phyloP scores from a whole-genome alignment of 1,140 invertebrate genomes.

The Papilio dardanus region DNA sequence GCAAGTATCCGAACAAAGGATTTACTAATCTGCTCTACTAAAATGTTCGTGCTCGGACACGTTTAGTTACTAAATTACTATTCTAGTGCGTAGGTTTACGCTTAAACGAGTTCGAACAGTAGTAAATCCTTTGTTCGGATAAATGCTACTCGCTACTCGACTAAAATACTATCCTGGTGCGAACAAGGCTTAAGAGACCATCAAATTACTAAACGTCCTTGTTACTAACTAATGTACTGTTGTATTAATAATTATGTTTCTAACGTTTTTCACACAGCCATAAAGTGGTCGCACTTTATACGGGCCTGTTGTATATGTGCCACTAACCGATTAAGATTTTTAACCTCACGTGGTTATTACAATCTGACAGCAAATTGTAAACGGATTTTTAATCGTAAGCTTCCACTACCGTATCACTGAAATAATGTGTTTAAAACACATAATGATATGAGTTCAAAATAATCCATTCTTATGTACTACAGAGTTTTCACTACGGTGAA shows the following conservation, averaged over 20 bases:
- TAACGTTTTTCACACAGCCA: neutral
- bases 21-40: too few relatives aligned
- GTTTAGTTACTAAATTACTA: too few relatives aligned
- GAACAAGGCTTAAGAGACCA: neutral
- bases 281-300: neutral
- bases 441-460: too few relatives aligned
- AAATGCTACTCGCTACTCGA: too few relatives aligned
- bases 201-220: neutral
- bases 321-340: neutral
- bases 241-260: neutral
- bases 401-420: neutral
- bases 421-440: neutral
- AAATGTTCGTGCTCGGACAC: too few relatives aligned
- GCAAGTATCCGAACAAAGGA: too few relatives aligned
- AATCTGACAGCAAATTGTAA: neutral
- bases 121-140: too few relatives aligned
- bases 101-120: too few relatives aligned
- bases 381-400: neutral
- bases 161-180: too few relatives aligned
- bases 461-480: too few relatives aligned
- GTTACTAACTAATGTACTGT: slow-evolving; percentile 1
- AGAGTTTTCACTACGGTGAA: too few relatives aligned
- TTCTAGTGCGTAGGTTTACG: too few relatives aligned
- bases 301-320: neutral
- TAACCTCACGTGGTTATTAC: neutral